Conservation (phyloP, 2,113 vertebrate genomes). For the Malurus alboscapulatus region DNA sequence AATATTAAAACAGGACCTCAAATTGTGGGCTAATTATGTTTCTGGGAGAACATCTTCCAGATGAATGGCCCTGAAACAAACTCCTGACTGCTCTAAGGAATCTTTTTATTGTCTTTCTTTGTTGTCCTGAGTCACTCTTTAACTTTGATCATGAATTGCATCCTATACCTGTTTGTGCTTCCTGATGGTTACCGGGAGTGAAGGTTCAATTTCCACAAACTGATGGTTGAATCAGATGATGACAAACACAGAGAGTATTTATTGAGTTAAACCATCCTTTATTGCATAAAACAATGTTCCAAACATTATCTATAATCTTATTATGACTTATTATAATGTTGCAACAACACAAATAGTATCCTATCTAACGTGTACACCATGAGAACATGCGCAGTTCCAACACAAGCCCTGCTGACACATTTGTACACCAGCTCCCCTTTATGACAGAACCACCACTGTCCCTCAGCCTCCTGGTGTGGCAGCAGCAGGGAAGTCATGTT, state of each 20-base stretch:
- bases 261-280: slow-evolving; percentile 10
- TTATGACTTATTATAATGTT: background rate
- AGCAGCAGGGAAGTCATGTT: background rate
- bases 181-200: background rate
- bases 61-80: background rate
- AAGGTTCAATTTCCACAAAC: background rate
- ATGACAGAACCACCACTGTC: background rate
- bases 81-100: background rate
- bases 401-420: background rate
- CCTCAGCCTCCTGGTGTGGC: accelerated
- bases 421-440: background rate
- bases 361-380: background rate
- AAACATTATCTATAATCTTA: background rate
- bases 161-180: background rate
- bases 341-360: background rate
- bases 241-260: background rate
- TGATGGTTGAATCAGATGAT: background rate
- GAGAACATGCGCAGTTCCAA: background rate
- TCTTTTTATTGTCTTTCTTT: background rate
- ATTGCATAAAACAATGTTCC: background rate
- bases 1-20: background rate
- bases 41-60: background rate
- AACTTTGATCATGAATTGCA: background rate
- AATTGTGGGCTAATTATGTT: background rate
- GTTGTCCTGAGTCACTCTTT: background rate